Percentiles rank a stretch among this genome's conserved stretches.
phyloP scores from a whole-genome alignment of 2,888 invertebrate species.

The Ormyrus thymus region DNA sequence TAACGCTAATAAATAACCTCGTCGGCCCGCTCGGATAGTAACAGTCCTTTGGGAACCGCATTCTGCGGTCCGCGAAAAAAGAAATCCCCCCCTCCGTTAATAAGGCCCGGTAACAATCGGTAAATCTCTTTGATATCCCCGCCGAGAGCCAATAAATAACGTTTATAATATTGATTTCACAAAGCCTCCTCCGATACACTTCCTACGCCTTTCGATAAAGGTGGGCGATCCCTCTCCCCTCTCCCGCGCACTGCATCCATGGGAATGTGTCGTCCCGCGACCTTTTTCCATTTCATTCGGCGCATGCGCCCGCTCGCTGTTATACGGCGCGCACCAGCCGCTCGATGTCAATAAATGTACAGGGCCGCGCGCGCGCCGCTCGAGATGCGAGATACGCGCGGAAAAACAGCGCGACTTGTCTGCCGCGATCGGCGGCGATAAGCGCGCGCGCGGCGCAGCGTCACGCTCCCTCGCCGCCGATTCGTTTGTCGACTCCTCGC shows the following conservation, averaged over 20 bases:
- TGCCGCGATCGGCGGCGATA: neutral
- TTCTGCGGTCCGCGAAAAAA: neutral
- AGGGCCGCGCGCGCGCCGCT: neutral
- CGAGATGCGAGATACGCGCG: slow-evolving; percentile 36
- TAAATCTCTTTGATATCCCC: slow-evolving; percentile 38
- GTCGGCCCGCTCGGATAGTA: neutral
- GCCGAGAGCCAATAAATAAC: slow-evolving; percentile 35
- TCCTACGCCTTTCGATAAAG: slow-evolving; percentile 24
- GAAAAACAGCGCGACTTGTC: slow-evolving; percentile 34
- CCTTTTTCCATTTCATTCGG: neutral
- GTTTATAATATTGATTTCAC: slow-evolving; percentile 44
- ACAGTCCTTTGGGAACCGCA: neutral
- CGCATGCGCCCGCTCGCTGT: neutral
- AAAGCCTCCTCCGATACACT: slow-evolving; percentile 22
- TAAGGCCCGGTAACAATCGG: neutral
- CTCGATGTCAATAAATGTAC: slow-evolving; percentile 22
- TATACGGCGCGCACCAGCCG: neutral
- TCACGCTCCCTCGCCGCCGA: slow-evolving; percentile 4
- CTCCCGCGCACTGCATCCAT: neutral
- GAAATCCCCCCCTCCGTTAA: neutral
- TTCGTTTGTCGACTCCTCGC: slow-evolving; percentile 36
- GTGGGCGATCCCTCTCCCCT: slow-evolving; percentile 5
- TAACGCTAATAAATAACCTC: neutral
- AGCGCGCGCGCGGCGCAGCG: slow-evolving; percentile 10
- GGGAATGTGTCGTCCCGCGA: slow-evolving; percentile 31